Evolutionary conservation across 2,888 invertebrate species (phyloP), one percentile per base, ranked within the genome.

Genomic region (Dione vanillae): DNA sequence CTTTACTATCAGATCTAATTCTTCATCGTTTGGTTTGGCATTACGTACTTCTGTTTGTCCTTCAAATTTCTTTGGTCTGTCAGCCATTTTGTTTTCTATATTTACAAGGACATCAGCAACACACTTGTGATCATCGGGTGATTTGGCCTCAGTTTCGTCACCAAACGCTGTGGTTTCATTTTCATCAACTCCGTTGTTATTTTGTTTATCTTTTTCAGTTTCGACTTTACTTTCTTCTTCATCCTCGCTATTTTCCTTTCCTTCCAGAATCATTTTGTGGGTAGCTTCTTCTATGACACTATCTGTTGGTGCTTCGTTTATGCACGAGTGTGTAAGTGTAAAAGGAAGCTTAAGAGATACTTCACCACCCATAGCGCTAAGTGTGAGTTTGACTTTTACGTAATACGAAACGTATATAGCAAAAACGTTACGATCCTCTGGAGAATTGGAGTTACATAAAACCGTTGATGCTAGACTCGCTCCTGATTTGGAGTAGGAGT

Each of bases 401-500:
- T 98, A 98, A 85, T 98, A 98, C 0, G 97, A 97, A 11, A 98
- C 97, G 90, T 97, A 97, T 78, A 98, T 98, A 67, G 97, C 97
- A 81, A 97, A 97, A 0, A 97, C 97, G 85, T 97, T 97, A 71
- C 97, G 94, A 77, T 97, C 97, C 75, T 97, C 96, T 0, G 95
- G 94, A 16, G 94, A 94, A 83, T 91, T 87, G 69, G 88, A 76
- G 79, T 91, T 84, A 81, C 89, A 92, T 62, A 95, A 84, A 14
- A 95, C 94, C n/a, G 95, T 94, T 7, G 95, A 95, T 0, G 95
- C 94, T 1, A 95, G 94, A 58, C 95, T 94, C 56, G 95, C 95
- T 0, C 94, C 96, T 43, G 94, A 93, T 83, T 96, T 95, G 61
- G 96, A 96, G 83, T 96, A 95, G 0, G 96, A 96, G 79, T 97